A percentile compares a stretch with the other conserved stretches of the same genome.
phyloP scores from a whole-genome alignment of 2,888 invertebrate species.

The Eupithecia insigniata region DNA sequence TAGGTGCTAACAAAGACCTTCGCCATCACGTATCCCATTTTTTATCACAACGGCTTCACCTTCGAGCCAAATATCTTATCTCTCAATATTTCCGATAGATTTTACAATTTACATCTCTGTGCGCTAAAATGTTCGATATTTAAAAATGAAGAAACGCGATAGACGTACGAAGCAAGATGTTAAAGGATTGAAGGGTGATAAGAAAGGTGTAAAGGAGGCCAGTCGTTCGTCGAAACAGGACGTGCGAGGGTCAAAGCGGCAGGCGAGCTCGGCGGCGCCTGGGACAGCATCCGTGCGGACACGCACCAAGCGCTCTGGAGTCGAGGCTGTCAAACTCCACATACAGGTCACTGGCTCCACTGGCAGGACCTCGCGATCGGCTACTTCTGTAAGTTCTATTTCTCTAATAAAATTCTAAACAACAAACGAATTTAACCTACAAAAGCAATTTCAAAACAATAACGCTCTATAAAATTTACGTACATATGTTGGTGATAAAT shows the following conservation, averaged over 20 bases:
- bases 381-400: constrained; percentile 68
- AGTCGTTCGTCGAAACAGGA: constrained; percentile 51
- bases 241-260: constrained; percentile 46
- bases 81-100: constrained; percentile 59
- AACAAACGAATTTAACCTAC: not conserved
- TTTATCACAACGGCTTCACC: constrained; percentile 73
- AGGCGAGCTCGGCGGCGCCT: constrained; percentile 40
- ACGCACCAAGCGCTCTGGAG: constrained; percentile 71
- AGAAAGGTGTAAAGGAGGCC: constrained; percentile 52
- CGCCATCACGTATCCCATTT: constrained; percentile 72
- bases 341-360: constrained; percentile 71
- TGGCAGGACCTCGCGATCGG: constrained; percentile 77
- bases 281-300: constrained; percentile 51
- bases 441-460: not conserved
- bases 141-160: constrained; percentile 75
- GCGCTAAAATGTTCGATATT: constrained; percentile 50
- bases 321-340: constrained; percentile 78
- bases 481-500: not conserved
- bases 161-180: constrained; percentile 59
- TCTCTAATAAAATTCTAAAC: not conserved
- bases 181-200: constrained; percentile 52
- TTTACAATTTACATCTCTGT: constrained; percentile 36
- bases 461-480: not conserved
- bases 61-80: constrained; percentile 77
- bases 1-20: constrained; percentile 72